Base-by-base conservation (phyloP, 2,888 invertebrate genomes). In the Lycaena phlaeas region DNA sequence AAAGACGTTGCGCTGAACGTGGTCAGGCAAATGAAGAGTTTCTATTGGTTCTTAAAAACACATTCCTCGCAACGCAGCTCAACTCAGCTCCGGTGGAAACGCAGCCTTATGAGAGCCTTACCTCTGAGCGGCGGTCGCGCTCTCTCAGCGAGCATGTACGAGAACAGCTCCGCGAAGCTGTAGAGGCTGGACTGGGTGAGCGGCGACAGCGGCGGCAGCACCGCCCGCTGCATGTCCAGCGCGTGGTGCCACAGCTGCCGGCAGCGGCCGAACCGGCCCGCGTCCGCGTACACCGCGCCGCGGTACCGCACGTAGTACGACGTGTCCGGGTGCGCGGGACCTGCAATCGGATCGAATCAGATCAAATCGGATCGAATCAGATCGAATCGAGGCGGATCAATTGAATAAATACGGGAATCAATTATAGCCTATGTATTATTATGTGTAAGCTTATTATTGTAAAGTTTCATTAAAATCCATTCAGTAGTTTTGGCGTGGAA, bases 241-340 rank as follows among this genome's bases (percentile, higher is more conserved):
- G 97, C 97, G 81, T 98, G 97, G 76, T 95, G 95, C 98, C 98
- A 98, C 49, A 98, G 87, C 59, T 93, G 92, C 50, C 97, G 95
- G 78, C 97, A 98, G 53, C 93, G 88, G 55, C 90, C 89, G 85
- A 97, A 97, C 60, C 96, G 93, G 2, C 97, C 95, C 49, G 95
- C 92, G 77, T 97, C 97, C 27, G 97, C 97, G 82, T 97, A 97
- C 49, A 97, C 91, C 0, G 95, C 95, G 45, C 95, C 95, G 59
- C 96, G 88, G 77, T 95, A 97, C 11, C 97, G 89, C 53, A 98
- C 96, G 78, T 96, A 97, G 81, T 97, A 97, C 59, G 95, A 95
- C 30, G 97, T 97, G 76, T 97, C 97, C 0, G 97, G 97, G 88
- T 98, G 97, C 5, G 95, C 96, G 2, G 97, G 96, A 1, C 92